Evolutionary conservation across 2,113 vertebrate species (phyloP), one percentile per base, ranked within the genome.

Genomic region (Antennarius striatus): DNA sequence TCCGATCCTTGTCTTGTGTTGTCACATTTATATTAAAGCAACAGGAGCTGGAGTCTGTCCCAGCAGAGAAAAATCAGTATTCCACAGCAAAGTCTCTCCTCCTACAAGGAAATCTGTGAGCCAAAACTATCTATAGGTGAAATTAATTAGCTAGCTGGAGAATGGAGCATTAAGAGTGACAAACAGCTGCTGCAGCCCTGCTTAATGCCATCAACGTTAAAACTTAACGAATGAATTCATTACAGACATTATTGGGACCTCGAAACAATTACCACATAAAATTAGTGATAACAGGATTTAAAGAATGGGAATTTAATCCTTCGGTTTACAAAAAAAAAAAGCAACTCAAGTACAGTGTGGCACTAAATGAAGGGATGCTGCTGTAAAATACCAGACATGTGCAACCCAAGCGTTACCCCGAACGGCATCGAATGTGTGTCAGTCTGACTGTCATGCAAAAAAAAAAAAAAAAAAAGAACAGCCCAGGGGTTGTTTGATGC

Each of bases 401-500:
- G 22, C 22, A 22, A 52, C 56, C 54, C 56, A 61, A 17, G 59
- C 65, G 63, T 71, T 57, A 75, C 79, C 62, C 3, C 3, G 57
- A 65, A 47, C 29, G 0, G 17, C 58, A 62, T 57, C 60, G 69
- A 82, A 86, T 76, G 72, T 67, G 78, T 86, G 81, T 86, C 78
- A 75, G 70, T 66, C 75, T 77, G 70, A 68, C 65, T 81, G 83
- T 83, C 85, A 80, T 61, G 56, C 64, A 36, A 7, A 36, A 22
- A 22, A 22, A 22, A 22, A 22, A 22, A 22, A 22, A 22, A 22
- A 77, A 64, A 79, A 84, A 70, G 70, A 78, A 59, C 72, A 78
- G 71, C 84, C 85, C 32, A 30, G 64, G 82, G 90, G 74, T 67
- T 81, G 68, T 85, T 74, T 83, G 63, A 76, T 73, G 82, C 71